A percentile compares a stretch with the other conserved stretches of the same genome.
Evolutionary conservation across 2,888 invertebrate species (phyloP).

Genomic region (Gortyna flavago): DNA sequence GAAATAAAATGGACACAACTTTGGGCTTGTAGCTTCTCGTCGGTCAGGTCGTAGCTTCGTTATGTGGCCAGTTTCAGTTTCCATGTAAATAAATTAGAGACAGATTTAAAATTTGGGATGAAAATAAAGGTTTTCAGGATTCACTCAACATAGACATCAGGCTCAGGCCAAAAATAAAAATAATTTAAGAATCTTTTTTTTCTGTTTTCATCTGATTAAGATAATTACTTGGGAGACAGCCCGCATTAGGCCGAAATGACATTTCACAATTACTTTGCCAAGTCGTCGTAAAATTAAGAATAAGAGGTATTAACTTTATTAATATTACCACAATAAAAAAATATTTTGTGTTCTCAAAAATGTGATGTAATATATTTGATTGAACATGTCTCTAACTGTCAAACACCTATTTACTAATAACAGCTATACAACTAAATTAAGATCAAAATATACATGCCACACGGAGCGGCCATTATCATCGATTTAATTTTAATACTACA

Average conservation of each 20-base stretch:
- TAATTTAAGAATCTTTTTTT: background rate
- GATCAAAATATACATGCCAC: conserved; percentile 60
- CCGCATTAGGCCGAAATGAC: conserved; percentile 15
- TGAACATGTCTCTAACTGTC: conserved; percentile 54
- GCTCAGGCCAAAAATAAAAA: background rate
- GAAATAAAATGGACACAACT: background rate
- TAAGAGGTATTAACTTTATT: background rate
- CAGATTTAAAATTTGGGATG: background rate
- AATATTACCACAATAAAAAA: background rate
- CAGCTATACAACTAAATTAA: conserved; percentile 58
- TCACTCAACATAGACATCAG: background rate
- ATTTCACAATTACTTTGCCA: background rate
- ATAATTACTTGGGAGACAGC: background rate
- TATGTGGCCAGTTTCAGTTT: too few relatives aligned
- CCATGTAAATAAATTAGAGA: too few relatives aligned
- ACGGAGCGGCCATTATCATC: conserved; percentile 34
- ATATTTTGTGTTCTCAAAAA: background rate
- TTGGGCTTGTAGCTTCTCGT: background rate
- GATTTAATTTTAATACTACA: conserved; percentile 65
- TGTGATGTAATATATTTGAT: background rate
- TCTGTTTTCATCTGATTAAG: background rate
- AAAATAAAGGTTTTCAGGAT: background rate
- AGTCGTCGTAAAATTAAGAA: background rate
- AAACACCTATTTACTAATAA: conserved; percentile 53
- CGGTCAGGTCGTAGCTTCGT: background rate